Evolutionary conservation across 2,888 invertebrate species (phyloP).

Genomic region (Falcaria lacertinaria): DNA sequence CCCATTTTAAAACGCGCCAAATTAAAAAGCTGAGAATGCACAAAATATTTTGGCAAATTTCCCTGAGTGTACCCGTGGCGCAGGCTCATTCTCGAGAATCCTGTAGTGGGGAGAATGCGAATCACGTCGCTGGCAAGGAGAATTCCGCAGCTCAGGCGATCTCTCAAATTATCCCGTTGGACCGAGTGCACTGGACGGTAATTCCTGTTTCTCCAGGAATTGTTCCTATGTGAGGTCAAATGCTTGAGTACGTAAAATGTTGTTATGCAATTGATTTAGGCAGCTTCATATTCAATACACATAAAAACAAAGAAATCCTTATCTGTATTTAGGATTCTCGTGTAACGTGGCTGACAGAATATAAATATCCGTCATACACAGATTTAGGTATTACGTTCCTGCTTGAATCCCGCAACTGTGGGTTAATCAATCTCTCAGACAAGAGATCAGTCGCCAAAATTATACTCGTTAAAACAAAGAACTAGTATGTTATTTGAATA

Average conservation of each 20-base stretch:
- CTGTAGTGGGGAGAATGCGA: constrained; percentile 42
- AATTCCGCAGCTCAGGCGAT: constrained; percentile 38
- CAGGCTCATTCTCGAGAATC: constrained; percentile 32
- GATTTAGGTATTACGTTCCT: too few relatives aligned
- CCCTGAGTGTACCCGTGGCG: constrained; percentile 22
- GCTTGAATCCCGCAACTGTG: too few relatives aligned
- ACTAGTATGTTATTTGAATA: too few relatives aligned
- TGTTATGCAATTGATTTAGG: too few relatives aligned
- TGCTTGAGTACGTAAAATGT: constrained; percentile 8
- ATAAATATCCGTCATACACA: too few relatives aligned
- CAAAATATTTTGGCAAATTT: constrained; percentile 47
- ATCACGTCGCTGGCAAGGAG: constrained; percentile 43
- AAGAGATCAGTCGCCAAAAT: too few relatives aligned
- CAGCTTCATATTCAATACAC: too few relatives aligned
- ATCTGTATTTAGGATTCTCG: too few relatives aligned
- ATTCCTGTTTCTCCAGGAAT: constrained; percentile 29
- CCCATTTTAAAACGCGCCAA: constrained; percentile 18
- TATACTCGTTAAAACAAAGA: too few relatives aligned
- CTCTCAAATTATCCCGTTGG: constrained; percentile 40
- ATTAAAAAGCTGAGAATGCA: constrained; percentile 42
- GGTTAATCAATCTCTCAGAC: too few relatives aligned
- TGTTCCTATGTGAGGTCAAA: constrained; percentile 14
- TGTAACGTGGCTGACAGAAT: too few relatives aligned
- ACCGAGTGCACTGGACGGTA: constrained; percentile 31
- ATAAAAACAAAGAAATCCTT: too few relatives aligned